A percentile compares a stretch with the other conserved stretches of the same genome.
These are phyloP conservation scores for Esox masquinongy DNA, from an alignment of 2,797 vertebrate genomes.

Conservation along the genomic window DNA sequence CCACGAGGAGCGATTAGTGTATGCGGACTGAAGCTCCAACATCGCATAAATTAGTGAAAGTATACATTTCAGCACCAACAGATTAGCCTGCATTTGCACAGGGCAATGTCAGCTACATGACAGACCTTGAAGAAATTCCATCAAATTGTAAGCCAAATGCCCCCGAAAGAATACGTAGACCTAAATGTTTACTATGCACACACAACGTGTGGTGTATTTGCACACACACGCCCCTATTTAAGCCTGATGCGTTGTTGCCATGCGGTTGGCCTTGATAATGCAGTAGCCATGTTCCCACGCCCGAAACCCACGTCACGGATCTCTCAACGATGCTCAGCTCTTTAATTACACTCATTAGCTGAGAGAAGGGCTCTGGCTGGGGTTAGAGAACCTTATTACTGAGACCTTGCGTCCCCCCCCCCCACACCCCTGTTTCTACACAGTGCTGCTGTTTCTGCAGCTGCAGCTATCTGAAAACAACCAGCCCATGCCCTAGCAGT, in stretches of 20 bases:
- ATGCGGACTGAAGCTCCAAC: no score
- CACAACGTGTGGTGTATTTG: conserved; percentile 41
- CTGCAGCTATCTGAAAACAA: conserved; percentile 47
- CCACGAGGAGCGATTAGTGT: no score
- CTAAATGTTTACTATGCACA: conserved; percentile 62
- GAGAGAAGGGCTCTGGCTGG: conserved; percentile 57
- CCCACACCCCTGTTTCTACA: background rate
- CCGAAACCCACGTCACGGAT: conserved; percentile 56
- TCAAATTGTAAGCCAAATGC: conserved; percentile 61
- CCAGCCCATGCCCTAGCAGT: conserved; percentile 30
- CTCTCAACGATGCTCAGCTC: conserved; percentile 48
- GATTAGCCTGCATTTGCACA: conserved; percentile 5
- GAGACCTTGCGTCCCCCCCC: conserved; percentile 38
- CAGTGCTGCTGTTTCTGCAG: conserved; percentile 37
- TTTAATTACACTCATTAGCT: conserved; percentile 76
- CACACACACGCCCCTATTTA: conserved; percentile 32
- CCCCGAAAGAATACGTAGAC: conserved; percentile 56
- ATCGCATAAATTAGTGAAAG: no score
- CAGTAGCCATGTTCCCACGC: conserved; percentile 47
- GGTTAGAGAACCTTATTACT: conserved; percentile 65
- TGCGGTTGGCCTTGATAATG: conserved; percentile 45
- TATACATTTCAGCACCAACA: no score
- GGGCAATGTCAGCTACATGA: conserved; percentile 55
- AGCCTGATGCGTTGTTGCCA: conserved; percentile 39
- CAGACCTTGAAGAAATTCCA: conserved; percentile 56